Evolutionary conservation across 2,888 invertebrate genomes (phyloP), one percentile per base, ranked within the genome.

Genomic region (Pomacea canaliculata): DNA sequence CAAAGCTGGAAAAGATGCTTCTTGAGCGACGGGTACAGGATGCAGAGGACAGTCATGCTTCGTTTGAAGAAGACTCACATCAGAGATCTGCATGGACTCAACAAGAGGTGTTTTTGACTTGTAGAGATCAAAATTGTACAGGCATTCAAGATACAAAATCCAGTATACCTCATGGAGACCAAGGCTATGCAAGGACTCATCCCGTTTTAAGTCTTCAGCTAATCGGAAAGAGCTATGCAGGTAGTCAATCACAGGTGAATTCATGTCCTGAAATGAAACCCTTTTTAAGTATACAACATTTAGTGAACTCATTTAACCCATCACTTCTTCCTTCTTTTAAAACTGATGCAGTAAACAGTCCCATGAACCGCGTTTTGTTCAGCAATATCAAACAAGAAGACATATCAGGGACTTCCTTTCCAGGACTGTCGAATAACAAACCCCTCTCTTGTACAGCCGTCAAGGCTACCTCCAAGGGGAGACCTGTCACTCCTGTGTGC

Each of bases 1-100:
- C 68, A 62, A 74, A 74, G 62, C 62, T 74, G 18, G 69, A 74
- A 49, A 56, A 69, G 56, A 74, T 74, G 74, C 69, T 74, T 49
- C 62, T 59, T 46, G 69, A 60, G 13, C 68, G 74, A 74, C 68
- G 74, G 4, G 46, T 62, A 60, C 23, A 16, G 13, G 46, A 23
- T 19, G 51, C 12, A 56, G 12, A 65, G 65, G 18, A 65, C 65
- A 65, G 27, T 10, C 12, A 19, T n/a, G 65, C 23, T 16, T n/a
- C 27, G 12, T 27, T 65, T 27, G 12, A 65, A 65, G 65, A 65
- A 65, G 65, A 65, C 18, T 12, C 10, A 65, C n/a, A 9, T 19
- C 10, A 65, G 18, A 19, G 19, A 19, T 16, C 18, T 10, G 65
- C 23, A 7, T 7, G 51, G 10, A 56, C 51, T 56, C 37, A 37